Conservation (phyloP, 1,140 invertebrate species). For the Drosophila subobscura region DNA sequence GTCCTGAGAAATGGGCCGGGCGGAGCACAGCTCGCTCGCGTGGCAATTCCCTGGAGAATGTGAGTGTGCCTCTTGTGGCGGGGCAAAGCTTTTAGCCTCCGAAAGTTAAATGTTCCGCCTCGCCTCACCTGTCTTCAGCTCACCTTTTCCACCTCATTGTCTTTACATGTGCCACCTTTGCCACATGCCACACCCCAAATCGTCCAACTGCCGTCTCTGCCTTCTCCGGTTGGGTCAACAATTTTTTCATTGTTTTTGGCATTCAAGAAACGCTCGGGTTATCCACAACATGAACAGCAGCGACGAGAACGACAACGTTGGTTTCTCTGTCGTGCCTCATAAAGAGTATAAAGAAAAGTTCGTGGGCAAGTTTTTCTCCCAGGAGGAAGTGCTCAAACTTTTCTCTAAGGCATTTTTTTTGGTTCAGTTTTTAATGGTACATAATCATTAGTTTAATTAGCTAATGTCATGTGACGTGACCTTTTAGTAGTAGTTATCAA, state of each 20-base stretch:
- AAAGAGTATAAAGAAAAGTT: constrained; percentile 32
- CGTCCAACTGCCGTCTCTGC: constrained; percentile 20
- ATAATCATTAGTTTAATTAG: constrained; percentile 68
- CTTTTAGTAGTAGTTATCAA: constrained; percentile 7
- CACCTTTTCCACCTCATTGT: constrained; percentile 59
- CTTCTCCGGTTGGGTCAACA: constrained; percentile 63
- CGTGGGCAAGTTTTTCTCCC: constrained; percentile 47
- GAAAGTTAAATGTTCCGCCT: constrained; percentile 55
- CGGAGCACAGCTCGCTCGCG: constrained; percentile 35
- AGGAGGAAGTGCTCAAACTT: constrained; percentile 32
- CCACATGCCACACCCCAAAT: constrained; percentile 21
- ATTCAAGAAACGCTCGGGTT: constrained; percentile 60
- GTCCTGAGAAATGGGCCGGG: constrained; percentile 9
- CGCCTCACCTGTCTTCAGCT: constrained; percentile 20
- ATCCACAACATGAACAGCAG: constrained; percentile 30
- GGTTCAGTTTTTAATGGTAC: constrained; percentile 24
- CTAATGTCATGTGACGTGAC: constrained; percentile 41
- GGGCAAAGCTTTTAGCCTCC: constrained; percentile 70
- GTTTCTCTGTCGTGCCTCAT: constrained; percentile 33
- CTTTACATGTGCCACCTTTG: constrained; percentile 28
- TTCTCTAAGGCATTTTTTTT: constrained; percentile 12
- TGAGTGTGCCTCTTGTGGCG: constrained; percentile 45
- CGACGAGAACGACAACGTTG: constrained; percentile 31
- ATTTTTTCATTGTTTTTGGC: constrained; percentile 72
- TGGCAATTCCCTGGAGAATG: constrained; percentile 70